A percentile compares a stretch with the other conserved stretches of the same genome.
phyloP scores from a whole-genome alignment of 1,140 invertebrate species.

The Danaus plexippus region DNA sequence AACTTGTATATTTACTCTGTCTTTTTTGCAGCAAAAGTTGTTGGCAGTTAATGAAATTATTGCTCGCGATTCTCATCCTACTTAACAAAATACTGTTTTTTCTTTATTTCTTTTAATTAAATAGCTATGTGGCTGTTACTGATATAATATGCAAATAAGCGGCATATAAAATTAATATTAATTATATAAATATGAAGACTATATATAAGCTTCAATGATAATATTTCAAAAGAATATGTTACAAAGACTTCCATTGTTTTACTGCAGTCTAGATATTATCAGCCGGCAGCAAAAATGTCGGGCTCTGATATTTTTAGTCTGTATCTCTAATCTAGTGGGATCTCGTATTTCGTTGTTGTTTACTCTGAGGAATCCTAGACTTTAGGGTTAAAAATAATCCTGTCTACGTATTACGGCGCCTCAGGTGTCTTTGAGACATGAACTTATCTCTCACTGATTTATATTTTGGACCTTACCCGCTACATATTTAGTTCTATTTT shows the following conservation, averaged over 20 bases:
- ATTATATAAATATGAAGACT: not conserved
- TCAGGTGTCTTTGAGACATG: slow-evolving; percentile 37
- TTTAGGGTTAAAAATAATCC: slow-evolving; percentile 52
- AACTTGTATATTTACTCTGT: too few species aligned
- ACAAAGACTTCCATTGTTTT: not conserved
- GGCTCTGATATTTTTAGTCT: too few species aligned
- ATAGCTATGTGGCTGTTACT: too few species aligned
- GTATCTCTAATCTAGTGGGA: slow-evolving; percentile 26
- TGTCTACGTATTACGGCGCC: slow-evolving; percentile 42
- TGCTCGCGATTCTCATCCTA: too few species aligned
- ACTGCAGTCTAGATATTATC: too few species aligned
- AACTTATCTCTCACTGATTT: slow-evolving; percentile 7
- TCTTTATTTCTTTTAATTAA: too few species aligned
- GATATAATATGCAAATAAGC: too few species aligned
- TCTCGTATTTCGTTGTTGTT: slow-evolving; percentile 32
- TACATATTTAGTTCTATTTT: slow-evolving; percentile 21
- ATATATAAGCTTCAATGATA: slow-evolving; percentile 3
- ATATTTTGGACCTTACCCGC: slow-evolving; percentile 19
- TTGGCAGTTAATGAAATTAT: too few species aligned
- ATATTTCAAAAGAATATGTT: slow-evolving; percentile 5
- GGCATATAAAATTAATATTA: too few species aligned
- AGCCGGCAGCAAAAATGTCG: too few species aligned
- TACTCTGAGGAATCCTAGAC: slow-evolving; percentile 33
- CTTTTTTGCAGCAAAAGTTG: too few species aligned
- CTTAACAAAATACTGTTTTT: too few species aligned